Evolutionary conservation across 2,113 vertebrate species (phyloP), one percentile per base, ranked within the genome.

Genomic region (Jaculus jaculus): DNA sequence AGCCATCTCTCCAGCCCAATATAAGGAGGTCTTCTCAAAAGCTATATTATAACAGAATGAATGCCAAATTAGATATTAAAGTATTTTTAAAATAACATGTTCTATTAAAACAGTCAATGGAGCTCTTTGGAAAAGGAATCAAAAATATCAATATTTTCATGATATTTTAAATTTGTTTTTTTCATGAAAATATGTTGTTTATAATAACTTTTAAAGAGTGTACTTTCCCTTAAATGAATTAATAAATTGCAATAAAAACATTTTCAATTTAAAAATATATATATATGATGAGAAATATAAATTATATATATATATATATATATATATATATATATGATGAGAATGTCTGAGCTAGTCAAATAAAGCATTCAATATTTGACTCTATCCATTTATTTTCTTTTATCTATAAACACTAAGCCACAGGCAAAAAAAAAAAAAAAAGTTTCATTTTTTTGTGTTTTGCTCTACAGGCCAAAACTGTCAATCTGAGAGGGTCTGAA

Each of bases 341-440:
- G 71, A 92, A 81, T 3, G 8, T 90, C 54, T 71, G 47, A 5
- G 39, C 26, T 24, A n/a, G 60, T 60, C 84, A 90, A 83, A 95
- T 21, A 81, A 89, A 86, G 20, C 51, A 81, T 92, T 66, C 20
- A 72, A 32, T 89, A 92, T 90, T 89, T 82, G 65, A 74, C 51
- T 65, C 13, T 51, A 32, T 2, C 7, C 26, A 91, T 78, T 93
- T 74, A 61, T 93, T 91, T 89, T 93, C 72, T 91, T 75, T 84
- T 80, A 23, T 42, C 8, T 63, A 51, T 95, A 90, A 84, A 75
- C 90, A 87, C n/a, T 82, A 69, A 91, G 60, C 47, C 26, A 84
- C 30, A 6, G 42, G 32, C 18, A 78, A 88, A 72, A 74, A 69
- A 79, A 42, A 21, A 78, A 88, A 66, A 74, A 69, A 79, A 42